Percentiles rank a stretch among this genome's conserved stretches.
phyloP scores from a whole-genome alignment of 2,113 vertebrate genomes.

The Mohoua ochrocephala region DNA sequence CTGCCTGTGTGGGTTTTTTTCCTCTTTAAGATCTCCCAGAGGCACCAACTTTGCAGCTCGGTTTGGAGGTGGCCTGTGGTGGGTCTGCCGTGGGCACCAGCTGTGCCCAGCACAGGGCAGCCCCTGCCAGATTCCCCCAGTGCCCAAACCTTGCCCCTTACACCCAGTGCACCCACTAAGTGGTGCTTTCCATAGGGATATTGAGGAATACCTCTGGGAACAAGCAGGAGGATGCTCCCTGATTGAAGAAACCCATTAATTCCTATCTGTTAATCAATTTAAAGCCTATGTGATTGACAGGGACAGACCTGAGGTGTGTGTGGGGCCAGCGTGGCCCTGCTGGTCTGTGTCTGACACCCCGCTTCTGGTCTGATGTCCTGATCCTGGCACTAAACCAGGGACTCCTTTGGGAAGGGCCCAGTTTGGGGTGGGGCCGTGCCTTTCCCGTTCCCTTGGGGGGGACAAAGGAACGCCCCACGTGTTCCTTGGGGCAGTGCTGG shows the following conservation, averaged over 20 bases:
- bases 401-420: accelerated
- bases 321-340: not conserved
- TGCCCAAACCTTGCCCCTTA: not conserved
- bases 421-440: not conserved
- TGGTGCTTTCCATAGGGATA: not conserved
- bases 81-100: not conserved
- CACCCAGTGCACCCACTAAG: too few relatives aligned
- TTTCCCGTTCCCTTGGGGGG: accelerated
- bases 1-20: not conserved
- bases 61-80: not conserved
- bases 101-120: not conserved
- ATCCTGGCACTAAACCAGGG: accelerated
- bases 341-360: accelerated
- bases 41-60: not conserved
- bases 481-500: not conserved
- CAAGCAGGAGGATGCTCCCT: not conserved
- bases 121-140: not conserved
- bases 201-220: too few relatives aligned
- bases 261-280: not conserved
- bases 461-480: accelerated
- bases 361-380: not conserved
- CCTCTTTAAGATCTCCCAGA: not conserved
- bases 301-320: not conserved
- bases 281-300: accelerated
- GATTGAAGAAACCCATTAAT: not conserved